A percentile compares a stretch with the other conserved stretches of the same genome.
phyloP scores from a whole-genome alignment of 2,888 invertebrate genomes.

The Caenorhabditis afra region DNA sequence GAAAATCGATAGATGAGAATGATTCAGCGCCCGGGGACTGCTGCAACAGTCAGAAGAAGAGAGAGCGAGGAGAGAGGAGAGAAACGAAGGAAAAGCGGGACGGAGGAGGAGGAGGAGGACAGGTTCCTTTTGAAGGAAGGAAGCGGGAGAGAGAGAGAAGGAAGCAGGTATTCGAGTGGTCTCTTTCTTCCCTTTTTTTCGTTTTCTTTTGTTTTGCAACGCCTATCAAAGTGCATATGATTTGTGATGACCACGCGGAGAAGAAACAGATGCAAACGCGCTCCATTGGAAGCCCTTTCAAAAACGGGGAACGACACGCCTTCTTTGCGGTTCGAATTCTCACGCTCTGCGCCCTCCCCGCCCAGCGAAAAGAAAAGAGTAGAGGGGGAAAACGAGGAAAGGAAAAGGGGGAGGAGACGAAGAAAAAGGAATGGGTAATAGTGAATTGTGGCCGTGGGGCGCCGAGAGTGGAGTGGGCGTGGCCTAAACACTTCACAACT shows the following conservation, averaged over 20 bases:
- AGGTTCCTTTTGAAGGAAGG: not conserved
- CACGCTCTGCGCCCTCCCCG: not conserved
- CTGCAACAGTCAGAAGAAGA: constrained; percentile 8
- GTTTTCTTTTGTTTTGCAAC: not conserved
- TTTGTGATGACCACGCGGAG: no score
- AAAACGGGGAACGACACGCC: no score
- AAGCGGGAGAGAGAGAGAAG: not conserved
- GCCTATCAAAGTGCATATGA: no score
- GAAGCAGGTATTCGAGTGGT: not conserved
- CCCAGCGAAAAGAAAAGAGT: not conserved
- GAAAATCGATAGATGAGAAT: not conserved
- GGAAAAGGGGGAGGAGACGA: not conserved
- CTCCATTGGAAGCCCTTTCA: no score
- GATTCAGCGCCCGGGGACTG: not conserved
- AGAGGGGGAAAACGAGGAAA: not conserved
- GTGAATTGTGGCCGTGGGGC: no score
- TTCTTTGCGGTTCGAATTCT: no score
- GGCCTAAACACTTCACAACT: not conserved
- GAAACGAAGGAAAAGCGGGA: not conserved
- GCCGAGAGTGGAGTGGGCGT: not conserved
- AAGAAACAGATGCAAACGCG: no score
- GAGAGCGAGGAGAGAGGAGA: constrained; percentile 33
- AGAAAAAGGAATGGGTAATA: not conserved
- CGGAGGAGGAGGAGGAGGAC: not conserved
- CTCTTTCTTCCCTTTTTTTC: not conserved